Evolutionary conservation across 1,140 invertebrate species (phyloP).

Genomic region (Neodiprion fabricii): DNA sequence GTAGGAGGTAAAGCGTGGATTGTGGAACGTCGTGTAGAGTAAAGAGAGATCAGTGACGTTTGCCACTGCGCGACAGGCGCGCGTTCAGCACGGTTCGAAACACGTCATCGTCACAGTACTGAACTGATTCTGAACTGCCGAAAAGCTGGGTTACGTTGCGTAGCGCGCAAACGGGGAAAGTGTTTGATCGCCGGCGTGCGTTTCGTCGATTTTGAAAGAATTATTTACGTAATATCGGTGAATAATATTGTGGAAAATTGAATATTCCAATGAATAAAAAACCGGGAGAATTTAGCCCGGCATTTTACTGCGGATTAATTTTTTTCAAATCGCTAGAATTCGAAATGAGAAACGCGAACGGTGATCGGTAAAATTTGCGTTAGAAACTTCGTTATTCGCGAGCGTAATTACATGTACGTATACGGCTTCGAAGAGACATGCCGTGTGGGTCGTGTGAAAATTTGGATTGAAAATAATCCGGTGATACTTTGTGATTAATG

Average conservation of each 20-base stretch:
- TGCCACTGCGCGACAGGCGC: neutral
- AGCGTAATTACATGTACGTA: neutral
- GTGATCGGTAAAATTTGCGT: neutral
- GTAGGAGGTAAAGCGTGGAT: neutral
- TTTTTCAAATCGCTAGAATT: neutral
- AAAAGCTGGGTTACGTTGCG: neutral
- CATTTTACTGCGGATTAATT: neutral
- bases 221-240: neutral
- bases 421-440: neutral
- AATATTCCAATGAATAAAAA: neutral
- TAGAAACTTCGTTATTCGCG: too few relatives aligned
- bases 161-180: neutral
- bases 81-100: neutral
- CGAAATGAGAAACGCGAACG: neutral
- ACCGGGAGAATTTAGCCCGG: neutral
- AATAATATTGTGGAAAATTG: neutral
- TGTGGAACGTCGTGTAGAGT: neutral
- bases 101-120: neutral
- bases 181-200: neutral
- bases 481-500: neutral
- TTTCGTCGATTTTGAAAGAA: neutral
- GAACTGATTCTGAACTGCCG: too few relatives aligned
- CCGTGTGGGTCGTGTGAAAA: neutral
- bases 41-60: too few relatives aligned
- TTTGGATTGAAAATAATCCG: neutral